Evolutionary conservation across 2,888 invertebrate species (phyloP), one percentile per base, ranked within the genome.

Genomic region (Drosophila mettleri): DNA sequence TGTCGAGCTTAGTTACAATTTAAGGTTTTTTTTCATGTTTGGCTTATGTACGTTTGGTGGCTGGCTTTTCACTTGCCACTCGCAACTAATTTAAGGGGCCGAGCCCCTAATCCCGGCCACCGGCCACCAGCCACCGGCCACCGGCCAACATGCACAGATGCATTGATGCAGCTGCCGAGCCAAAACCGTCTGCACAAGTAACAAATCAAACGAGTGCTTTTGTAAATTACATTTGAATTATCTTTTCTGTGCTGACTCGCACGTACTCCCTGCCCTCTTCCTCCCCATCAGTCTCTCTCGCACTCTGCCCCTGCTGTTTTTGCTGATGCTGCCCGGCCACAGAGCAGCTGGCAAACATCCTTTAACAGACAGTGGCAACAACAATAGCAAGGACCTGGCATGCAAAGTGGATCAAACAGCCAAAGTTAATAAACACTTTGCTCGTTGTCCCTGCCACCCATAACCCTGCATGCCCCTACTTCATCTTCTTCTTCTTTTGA

Each of bases 201-300:
- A 80, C 85, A 88, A 85, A 88, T 88, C 85, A 85, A 86, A 84
- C 78, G 84, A 88, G 88, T 78, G 78, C 88, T 88, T 85, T 86
- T 85, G 88, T 86, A 85, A 85, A 85, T 85, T 85, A 85, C 88
- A 88, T 85, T 85, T 85, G 85, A 85, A 88, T 85, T 88, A 85
- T 85, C 86, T 80, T 59, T 58, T 71, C 61, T 45, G 36, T 66
- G 58, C 31, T 53, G 52, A 29, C 60, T 41, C 34, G 52, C 39
- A 31, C 38, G 36, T 38, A 10, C 33, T 49, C 22, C 8, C 20
- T n/a, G 36, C 31, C 55, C 14, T 7, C 4, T 45, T 18, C 8
- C n/a, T 18, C 3, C 5, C 12, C n/a, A 14, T 10, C 14, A 6
- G 14, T 20, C 10, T 14, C 41, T 6, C 24, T 5, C 12, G 2